A percentile compares a stretch with the other conserved stretches of the same genome.
These are phyloP conservation scores for Capreolus pygargus DNA, from an alignment of 2,113 vertebrate species.

Conservation along the genomic window DNA sequence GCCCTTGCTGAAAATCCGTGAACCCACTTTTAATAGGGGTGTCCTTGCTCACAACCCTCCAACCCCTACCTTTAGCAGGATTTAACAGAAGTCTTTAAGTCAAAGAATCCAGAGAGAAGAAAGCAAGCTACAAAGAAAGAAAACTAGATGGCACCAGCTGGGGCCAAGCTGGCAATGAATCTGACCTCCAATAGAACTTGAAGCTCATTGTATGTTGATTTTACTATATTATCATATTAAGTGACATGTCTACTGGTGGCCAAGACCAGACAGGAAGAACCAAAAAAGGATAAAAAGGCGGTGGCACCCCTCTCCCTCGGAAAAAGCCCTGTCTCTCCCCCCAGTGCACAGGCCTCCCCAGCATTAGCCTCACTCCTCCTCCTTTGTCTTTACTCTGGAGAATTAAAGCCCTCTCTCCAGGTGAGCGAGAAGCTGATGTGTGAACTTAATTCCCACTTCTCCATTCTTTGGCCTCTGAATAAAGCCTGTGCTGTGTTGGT, in stretches of 20 bases:
- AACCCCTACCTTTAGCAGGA: background rate
- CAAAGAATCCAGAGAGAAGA: background rate
- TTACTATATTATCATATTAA: background rate
- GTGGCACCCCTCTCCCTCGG: rapidly evolving
- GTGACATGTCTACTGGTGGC: background rate
- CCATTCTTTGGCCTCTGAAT: background rate
- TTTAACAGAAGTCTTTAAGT: background rate
- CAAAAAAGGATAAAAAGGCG: background rate
- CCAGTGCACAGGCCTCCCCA: background rate
- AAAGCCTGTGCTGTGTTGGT: background rate
- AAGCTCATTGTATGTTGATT: background rate
- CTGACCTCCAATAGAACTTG: background rate
- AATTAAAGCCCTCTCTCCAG: background rate
- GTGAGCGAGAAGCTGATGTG: background rate
- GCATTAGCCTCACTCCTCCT: background rate
- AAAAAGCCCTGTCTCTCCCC: background rate
- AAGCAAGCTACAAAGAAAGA: background rate
- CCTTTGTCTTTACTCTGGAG: background rate
- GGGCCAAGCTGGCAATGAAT: background rate
- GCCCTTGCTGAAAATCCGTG: background rate
- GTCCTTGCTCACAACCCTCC: background rate
- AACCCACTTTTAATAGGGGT: background rate
- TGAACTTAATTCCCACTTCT: background rate
- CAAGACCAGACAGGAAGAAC: background rate
- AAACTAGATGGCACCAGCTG: background rate